These are phyloP conservation scores for Neocrepidodera transversa DNA, from an alignment of 2,888 invertebrate genomes.

Conservation along the genomic window DNA sequence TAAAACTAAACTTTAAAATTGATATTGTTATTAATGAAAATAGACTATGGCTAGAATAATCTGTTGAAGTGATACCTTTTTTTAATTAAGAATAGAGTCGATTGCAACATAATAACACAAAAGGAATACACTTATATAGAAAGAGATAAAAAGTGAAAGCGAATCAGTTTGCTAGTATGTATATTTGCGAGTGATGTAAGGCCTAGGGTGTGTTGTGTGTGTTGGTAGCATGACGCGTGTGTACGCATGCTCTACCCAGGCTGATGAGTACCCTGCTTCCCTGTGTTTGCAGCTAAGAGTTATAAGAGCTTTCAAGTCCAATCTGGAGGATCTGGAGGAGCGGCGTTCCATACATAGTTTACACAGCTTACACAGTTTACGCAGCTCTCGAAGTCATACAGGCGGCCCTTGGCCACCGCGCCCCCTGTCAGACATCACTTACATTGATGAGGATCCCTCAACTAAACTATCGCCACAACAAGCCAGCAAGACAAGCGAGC, in stretches of 20 bases:
- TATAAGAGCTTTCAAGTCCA: slow-evolving; percentile 99
- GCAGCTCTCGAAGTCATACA: slow-evolving; percentile 78
- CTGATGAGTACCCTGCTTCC: slow-evolving; percentile 63
- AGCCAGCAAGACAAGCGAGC: slow-evolving; percentile 54
- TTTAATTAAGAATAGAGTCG: too few relatives aligned
- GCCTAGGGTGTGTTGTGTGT: slow-evolving; percentile 20
- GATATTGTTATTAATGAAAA: too few relatives aligned
- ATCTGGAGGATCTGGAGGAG: slow-evolving; percentile 99
- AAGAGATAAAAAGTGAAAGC: neutral
- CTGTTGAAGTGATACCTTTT: too few relatives aligned
- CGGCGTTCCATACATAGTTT: slow-evolving; percentile 98
- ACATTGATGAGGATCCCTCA: slow-evolving; percentile 62
- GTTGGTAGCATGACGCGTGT: slow-evolving; percentile 41
- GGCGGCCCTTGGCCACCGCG: slow-evolving; percentile 70
- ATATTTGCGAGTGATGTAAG: neutral
- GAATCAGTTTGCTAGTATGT: neutral
- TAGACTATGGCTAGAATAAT: too few relatives aligned
- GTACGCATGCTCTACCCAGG: slow-evolving; percentile 57
- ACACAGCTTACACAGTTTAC: slow-evolving; percentile 89
- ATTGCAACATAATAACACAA: too few relatives aligned
- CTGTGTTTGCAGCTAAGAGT: slow-evolving; percentile 97
- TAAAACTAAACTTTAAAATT: too few relatives aligned
- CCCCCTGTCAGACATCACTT: slow-evolving; percentile 84
- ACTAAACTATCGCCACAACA: slow-evolving; percentile 57
- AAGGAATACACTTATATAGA: neutral